Evolutionary conservation across 2,888 invertebrate species (phyloP), one percentile per base, ranked within the genome.

Genomic region (Sarcophaga variegata): DNA sequence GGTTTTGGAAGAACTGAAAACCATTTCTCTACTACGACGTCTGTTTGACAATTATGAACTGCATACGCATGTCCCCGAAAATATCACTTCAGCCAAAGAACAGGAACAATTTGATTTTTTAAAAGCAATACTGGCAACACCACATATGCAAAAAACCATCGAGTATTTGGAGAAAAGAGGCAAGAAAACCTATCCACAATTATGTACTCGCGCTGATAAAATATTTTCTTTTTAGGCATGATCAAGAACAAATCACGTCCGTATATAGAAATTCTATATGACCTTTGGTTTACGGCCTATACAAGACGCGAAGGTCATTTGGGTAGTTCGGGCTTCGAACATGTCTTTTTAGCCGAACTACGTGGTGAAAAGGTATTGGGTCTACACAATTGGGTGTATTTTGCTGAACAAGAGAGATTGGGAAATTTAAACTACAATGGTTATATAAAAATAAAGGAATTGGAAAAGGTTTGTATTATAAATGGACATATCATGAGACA

Each of bases 331-430:
- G 91, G 91, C 37, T 92, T 92, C 59, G 91, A 92, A 83, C 92
- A 92, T 72, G 90, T 92, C 0, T 92, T 92, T 64, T 81, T 92
- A 74, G 91, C 91, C 0, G 92, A 92, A 47, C 54, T 91, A 4
- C 89, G 90, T 5, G 90, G 90, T 8, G 84, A 89, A 3, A 89
- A 72, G 10, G 88, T 92, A 22, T 89, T 92, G 11, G 92, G 91
- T 11, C 76, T 92, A 72, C 92, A 92, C 86, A 92, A 92, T 70
- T 92, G 91, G 91, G 66, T 92, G 0, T 92, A 92, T 83, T 92
- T 92, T 83, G 89, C 89, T 14, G 91, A 92, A 8, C 92, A 92
- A 49, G 92, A 92, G 75, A 87, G 88, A 47, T 88, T 89, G 17
- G 91, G 91, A 0, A 87, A 91, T 67, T 88, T 90, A 14, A 90